Percentiles rank a stretch among this genome's conserved stretches.
These are phyloP conservation scores for Drosophila orosa DNA, from an alignment of 1,140 invertebrate species.

Conservation along the genomic window DNA sequence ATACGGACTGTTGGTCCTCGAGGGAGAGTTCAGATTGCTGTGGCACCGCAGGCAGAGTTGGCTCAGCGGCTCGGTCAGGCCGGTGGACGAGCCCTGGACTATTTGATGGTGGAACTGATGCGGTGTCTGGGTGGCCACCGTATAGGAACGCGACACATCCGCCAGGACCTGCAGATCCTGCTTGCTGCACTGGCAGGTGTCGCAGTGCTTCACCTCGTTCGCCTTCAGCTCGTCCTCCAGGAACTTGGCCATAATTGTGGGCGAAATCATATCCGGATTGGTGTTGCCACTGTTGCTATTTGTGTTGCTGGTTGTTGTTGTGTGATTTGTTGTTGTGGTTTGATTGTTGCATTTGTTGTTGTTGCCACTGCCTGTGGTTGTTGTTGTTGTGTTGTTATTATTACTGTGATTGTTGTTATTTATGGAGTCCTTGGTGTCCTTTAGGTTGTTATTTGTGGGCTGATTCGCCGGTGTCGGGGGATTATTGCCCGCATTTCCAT, in stretches of 20 bases:
- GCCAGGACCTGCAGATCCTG: constrained; percentile 86
- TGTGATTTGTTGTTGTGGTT: constrained; percentile 40
- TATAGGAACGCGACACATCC: constrained; percentile 86
- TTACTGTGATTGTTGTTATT: constrained; percentile 58
- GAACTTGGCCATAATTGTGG: constrained; percentile 96
- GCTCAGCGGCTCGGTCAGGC: constrained; percentile 84
- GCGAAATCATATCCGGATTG: constrained; percentile 93
- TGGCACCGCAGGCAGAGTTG: constrained; percentile 86
- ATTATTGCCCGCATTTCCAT: constrained; percentile 49
- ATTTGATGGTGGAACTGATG: constrained; percentile 44
- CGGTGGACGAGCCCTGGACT: constrained; percentile 1
- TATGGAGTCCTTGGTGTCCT: constrained; percentile 49
- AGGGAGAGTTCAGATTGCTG: constrained; percentile 83
- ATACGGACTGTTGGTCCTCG: constrained; percentile 82
- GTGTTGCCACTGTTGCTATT: constrained; percentile 84
- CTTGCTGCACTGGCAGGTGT: constrained; percentile 90
- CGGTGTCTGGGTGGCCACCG: constrained; percentile 87
- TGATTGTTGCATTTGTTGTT: constrained; percentile 55
- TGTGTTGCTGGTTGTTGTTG: constrained; percentile 46
- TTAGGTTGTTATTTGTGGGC: constrained; percentile 42
- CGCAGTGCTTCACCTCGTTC: constrained; percentile 91
- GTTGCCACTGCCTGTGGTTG: constrained; percentile 42
- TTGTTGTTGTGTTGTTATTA: constrained; percentile 56
- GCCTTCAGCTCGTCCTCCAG: constrained; percentile 93
- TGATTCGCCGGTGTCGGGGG: constrained; percentile 37